Evolutionary conservation across 2,797 vertebrate species (phyloP).

Genomic region (Poliocrania exsul): DNA sequence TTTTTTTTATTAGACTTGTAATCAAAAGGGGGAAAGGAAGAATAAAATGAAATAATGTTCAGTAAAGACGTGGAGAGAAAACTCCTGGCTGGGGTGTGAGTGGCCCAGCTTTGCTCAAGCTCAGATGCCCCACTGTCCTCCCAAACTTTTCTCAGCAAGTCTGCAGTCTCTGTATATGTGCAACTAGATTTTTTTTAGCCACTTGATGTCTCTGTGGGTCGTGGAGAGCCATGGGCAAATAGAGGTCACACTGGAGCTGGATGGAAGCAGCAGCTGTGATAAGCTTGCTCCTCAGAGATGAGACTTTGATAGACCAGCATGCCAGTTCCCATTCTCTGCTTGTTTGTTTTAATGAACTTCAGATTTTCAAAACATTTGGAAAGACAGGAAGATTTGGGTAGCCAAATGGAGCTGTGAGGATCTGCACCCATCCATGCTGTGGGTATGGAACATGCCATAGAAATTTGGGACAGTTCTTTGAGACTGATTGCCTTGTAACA

Average conservation of each 20-base stretch:
- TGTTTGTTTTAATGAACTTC: neutral
- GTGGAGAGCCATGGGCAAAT: neutral
- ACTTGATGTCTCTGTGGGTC: slow-evolving; percentile 49
- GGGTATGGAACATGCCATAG: neutral
- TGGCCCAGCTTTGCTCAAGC: neutral
- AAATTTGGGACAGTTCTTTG: neutral
- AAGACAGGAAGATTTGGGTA: neutral
- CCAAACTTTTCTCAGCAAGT: neutral
- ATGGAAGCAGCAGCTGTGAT: neutral
- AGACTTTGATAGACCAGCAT: neutral
- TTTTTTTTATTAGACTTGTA: neutral
- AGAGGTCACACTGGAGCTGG: neutral
- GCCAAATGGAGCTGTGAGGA: neutral
- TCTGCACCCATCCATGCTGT: neutral
- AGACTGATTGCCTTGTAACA: neutral
- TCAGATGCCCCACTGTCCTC: no score
- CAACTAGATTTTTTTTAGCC: neutral
- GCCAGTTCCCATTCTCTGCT: neutral
- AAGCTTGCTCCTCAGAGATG: neutral
- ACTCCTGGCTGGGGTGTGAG: neutral
- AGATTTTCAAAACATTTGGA: neutral
- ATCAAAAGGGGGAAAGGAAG: neutral
- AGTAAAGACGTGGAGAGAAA: neutral
- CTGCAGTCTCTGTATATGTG: neutral
- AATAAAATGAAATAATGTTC: neutral